Evolutionary conservation across 2,113 vertebrate species (phyloP).

Genomic region (Neopipo cinnamomea): DNA sequence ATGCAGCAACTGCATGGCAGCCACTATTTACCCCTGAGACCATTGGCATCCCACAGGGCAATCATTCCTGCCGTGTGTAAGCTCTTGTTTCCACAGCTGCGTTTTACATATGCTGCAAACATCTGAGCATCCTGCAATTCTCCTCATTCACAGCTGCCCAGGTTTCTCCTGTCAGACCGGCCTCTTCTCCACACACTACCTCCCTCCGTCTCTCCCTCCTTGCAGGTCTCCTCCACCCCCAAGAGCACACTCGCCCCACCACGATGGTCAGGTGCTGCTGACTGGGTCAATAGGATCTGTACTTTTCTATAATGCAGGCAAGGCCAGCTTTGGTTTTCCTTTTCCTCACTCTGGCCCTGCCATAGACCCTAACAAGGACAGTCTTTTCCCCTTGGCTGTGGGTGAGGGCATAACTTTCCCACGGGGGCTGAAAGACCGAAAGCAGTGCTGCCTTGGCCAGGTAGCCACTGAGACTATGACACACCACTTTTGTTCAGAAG

Average conservation of each 20-base stretch:
- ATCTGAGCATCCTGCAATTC: not conserved
- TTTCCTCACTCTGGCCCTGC: not conserved
- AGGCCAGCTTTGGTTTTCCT: not conserved
- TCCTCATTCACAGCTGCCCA: not conserved
- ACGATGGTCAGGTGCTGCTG: not conserved
- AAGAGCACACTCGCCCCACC: not conserved
- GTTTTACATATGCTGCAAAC: not conserved
- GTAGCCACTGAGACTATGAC: not conserved
- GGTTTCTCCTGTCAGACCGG: not conserved
- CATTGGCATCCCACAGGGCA: not conserved
- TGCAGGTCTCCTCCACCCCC: not conserved
- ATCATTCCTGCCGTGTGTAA: fast-evolving
- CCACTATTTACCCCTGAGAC: not conserved
- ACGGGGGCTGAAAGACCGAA: not conserved
- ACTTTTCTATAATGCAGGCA: not conserved
- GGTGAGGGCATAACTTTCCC: not conserved
- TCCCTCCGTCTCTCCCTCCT: not conserved
- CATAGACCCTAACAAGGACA: not conserved
- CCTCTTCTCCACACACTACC: not conserved
- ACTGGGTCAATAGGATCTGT: not conserved
- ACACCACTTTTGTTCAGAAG: not conserved
- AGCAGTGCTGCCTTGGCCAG: not conserved
- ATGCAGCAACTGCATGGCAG: not conserved
- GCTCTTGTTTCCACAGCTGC: not conserved
- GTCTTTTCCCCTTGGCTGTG: not conserved